Conservation (phyloP, 2,797 vertebrate genomes). For the Cyclura pinguis region DNA sequence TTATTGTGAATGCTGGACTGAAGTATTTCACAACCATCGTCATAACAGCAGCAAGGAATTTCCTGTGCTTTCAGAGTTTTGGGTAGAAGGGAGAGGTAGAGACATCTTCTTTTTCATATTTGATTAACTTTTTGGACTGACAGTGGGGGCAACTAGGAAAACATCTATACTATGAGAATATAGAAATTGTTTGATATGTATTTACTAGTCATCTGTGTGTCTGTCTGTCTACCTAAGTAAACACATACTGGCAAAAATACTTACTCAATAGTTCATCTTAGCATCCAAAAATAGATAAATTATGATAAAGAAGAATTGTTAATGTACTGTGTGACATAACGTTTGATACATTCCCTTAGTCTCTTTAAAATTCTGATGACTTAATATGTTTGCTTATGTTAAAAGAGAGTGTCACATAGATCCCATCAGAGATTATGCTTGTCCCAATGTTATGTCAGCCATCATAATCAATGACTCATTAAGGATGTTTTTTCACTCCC, state of each 20-base stretch:
- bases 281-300: not conserved
- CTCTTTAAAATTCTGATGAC: not conserved
- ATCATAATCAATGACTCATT: constrained; percentile 7
- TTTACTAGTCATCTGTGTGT: too few relatives aligned
- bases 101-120: not conserved
- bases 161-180: too few relatives aligned
- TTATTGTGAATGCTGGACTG: not conserved
- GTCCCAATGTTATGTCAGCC: constrained; percentile 25
- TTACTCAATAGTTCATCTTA: constrained; percentile 7
- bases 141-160: not conserved
- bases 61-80: not conserved
- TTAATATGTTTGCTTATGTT: constrained; percentile 29
- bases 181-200: too few relatives aligned
- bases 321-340: not conserved
- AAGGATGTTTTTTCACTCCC: not conserved
- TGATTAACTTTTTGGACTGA: not conserved
- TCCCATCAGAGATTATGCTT: constrained; percentile 18
- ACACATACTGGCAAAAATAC: not conserved
- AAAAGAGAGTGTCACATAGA: constrained; percentile 18
- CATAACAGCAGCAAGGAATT: not conserved
- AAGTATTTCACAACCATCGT: not conserved
- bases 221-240: not conserved
- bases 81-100: not conserved
- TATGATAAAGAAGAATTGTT: not conserved
- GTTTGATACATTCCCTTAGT: not conserved